Base-by-base conservation (phyloP, 2,113 vertebrate species). In the Plestiodon gilberti region DNA sequence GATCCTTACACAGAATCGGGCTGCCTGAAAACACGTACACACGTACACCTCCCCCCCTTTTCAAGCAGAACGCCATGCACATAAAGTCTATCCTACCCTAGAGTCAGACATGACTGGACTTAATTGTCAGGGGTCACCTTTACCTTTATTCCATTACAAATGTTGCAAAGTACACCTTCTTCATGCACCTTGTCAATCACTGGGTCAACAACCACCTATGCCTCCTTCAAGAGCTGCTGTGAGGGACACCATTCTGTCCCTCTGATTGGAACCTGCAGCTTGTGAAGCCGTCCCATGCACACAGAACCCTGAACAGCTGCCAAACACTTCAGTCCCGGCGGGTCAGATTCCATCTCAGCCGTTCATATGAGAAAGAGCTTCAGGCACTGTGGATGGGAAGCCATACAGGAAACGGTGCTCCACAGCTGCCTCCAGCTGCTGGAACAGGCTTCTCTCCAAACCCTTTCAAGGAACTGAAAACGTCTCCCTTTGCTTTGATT, bases 381-480 rank as follows among this genome's bases (percentile, higher is more conserved):
- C 10, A 81, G 77, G 90, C 52, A 78, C 83, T 22, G 87, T 55
- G 87, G 86, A 76, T 78, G 84, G 85, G 77, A 92, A 92, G 67
- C 0, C 0, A 62, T 83, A 28, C 57, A 78, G 83, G 69, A 6
- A 87, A 90, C 22, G 35, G 78, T 69, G 59, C 87, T 87, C 10
- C 23, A 64, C 95, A 96, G 96, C 93, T 95, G 94, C 78, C 89
- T 84, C 11, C 95, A 96, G 96, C 95, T 96, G 94, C 94, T 88
- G 4, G 15, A 87, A 67, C 71, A 70, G 0, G 0, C 43, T 11
- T 17, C n/a, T 6, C 69, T 67, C 64, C 30, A 35, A 33, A 81
- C 65, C 70, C 84, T 59, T 87, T 38, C 28, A 55, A 89, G 73
- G 77, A 87, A 52, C 67, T 1, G 1, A 87, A 91, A 87, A 20